Conservation (phyloP, 2,113 vertebrate species). For the Parotia lawesii region DNA sequence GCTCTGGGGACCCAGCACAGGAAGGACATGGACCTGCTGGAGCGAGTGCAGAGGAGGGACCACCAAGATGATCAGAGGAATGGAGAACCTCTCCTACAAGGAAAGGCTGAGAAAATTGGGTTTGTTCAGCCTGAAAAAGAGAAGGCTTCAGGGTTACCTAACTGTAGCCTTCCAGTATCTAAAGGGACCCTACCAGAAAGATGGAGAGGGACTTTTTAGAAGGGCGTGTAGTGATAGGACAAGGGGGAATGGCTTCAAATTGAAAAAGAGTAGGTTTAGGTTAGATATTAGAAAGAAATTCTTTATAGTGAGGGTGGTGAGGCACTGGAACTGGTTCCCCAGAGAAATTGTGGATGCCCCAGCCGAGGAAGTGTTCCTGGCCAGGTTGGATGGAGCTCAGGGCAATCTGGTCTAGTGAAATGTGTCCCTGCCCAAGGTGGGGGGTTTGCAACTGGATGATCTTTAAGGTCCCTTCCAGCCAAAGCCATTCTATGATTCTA, state of each 20-base stretch:
- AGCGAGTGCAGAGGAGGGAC: accelerated
- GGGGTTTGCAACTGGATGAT: neutral
- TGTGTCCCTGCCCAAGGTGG: neutral
- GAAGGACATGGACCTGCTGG: neutral
- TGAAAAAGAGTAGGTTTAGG: neutral
- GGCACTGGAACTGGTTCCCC: neutral
- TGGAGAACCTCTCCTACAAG: neutral
- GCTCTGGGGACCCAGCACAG: neutral
- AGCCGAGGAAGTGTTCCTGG: neutral
- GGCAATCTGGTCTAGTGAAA: neutral
- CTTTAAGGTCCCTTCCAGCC: neutral
- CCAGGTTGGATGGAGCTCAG: neutral
- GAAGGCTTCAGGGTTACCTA: neutral
- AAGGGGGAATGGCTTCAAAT: neutral
- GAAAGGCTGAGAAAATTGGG: neutral
- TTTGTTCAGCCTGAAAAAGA: neutral
- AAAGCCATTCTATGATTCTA: neutral
- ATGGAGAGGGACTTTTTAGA: neutral
- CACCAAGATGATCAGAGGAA: neutral
- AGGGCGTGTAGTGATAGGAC: neutral
- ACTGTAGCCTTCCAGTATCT: neutral
- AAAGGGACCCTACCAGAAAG: neutral
- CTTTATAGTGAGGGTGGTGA: neutral
- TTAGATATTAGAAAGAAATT: neutral
- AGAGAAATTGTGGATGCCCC: neutral